A percentile compares a stretch with the other conserved stretches of the same genome.
phyloP scores from a whole-genome alignment of 2,888 invertebrate genomes.

The Andrena dorsata region DNA sequence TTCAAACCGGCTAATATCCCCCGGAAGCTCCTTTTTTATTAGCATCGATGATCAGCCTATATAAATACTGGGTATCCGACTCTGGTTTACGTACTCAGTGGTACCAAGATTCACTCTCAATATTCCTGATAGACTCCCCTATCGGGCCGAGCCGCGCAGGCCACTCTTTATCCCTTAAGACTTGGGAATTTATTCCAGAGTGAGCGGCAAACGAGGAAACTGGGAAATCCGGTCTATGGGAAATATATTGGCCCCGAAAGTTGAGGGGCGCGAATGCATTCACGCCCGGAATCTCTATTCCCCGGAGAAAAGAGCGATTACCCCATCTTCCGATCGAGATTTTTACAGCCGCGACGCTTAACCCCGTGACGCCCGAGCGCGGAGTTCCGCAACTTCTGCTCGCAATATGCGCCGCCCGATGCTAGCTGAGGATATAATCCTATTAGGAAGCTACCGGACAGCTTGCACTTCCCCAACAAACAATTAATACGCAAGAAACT shows the following conservation, averaged over 20 bases:
- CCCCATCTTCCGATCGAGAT: neutral
- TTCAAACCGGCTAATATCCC: slow-evolving; percentile 54
- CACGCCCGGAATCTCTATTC: slow-evolving; percentile 12
- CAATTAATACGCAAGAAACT: slow-evolving; percentile 29
- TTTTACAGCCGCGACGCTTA: neutral
- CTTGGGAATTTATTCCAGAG: slow-evolving; percentile 32
- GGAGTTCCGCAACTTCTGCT: neutral
- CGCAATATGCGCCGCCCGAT: neutral
- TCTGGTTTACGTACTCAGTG: neutral
- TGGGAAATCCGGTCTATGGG: slow-evolving; percentile 6
- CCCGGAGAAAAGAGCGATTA: neutral
- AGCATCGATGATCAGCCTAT: slow-evolving; percentile 13
- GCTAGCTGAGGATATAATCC: slow-evolving; percentile 24
- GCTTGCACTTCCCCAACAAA: slow-evolving; percentile 23
- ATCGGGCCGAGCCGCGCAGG: neutral
- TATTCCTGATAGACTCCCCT: too few species aligned
- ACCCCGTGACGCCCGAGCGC: neutral
- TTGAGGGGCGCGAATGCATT: slow-evolving; percentile 1
- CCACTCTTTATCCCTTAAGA: slow-evolving; percentile 12
- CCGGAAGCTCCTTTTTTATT: slow-evolving; percentile 34
- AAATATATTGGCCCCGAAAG: slow-evolving; percentile 29
- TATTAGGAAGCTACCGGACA: slow-evolving; percentile 2
- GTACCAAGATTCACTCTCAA: too few species aligned
- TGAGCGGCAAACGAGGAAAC: slow-evolving; percentile 2
- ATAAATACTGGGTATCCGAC: slow-evolving; percentile 25